Percentiles rank a stretch among this genome's conserved stretches.
Evolutionary conservation across 2,113 vertebrate species (phyloP).

Genomic region (Crypturellus undulatus): DNA sequence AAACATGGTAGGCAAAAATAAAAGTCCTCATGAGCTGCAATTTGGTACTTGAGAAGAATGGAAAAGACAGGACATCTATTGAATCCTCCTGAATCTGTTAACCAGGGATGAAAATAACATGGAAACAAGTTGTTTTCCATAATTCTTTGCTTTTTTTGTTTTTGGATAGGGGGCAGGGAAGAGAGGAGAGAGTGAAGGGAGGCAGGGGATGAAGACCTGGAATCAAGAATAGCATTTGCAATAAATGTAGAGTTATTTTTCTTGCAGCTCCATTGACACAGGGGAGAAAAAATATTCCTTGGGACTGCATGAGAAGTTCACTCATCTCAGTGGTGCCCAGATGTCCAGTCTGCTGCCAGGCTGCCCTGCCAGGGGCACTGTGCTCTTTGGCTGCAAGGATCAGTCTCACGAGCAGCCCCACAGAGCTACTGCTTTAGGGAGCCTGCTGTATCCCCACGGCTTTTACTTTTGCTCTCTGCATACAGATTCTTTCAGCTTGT

Average conservation of each 20-base stretch:
- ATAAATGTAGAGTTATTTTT: neutral
- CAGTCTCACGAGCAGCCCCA: neutral
- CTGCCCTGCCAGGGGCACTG: neutral
- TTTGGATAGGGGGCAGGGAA: no score
- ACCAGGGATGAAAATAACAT: neutral
- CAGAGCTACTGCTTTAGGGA: neutral
- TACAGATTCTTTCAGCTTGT: neutral
- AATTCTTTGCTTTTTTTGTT: neutral
- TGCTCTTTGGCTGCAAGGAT: neutral
- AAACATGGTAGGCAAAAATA: neutral
- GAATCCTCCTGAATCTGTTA: neutral
- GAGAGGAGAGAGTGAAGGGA: no score
- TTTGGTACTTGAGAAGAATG: neutral
- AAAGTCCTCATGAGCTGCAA: neutral
- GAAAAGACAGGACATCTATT: neutral
- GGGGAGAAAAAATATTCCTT: neutral
- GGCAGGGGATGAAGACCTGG: neutral
- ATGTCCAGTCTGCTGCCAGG: neutral
- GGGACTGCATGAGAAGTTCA: neutral
- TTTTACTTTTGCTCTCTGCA: neutral
- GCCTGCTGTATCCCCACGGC: neutral
- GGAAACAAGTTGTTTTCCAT: neutral
- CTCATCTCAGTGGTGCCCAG: neutral
- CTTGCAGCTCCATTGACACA: neutral
- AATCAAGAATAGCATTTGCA: neutral